phyloP scores from a whole-genome alignment of 2,113 vertebrate genomes.

The Scomber colias region DNA sequence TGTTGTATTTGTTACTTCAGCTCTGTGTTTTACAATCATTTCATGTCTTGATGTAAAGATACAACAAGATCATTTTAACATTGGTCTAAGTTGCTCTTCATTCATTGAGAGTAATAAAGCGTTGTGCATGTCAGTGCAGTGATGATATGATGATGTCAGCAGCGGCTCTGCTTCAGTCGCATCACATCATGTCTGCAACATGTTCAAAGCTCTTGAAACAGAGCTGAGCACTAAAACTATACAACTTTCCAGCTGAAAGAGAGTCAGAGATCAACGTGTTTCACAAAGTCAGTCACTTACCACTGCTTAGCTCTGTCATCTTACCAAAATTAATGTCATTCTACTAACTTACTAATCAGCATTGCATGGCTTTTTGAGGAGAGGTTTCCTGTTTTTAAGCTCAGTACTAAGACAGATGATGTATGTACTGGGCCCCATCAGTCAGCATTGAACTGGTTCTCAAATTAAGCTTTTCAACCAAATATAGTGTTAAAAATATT shows the following conservation, averaged over 20 bases:
- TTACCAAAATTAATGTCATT: conserved; percentile 43
- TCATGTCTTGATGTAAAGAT: no score
- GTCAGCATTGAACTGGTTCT: no score
- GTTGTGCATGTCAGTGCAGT: not conserved
- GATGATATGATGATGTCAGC: conserved; percentile 9
- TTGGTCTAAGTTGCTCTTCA: not conserved
- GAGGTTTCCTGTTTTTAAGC: no score
- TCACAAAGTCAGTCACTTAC: conserved; percentile 3
- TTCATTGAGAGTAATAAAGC: not conserved
- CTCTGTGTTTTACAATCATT: no score
- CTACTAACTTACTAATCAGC: not conserved
- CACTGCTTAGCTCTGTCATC: conserved; percentile 28
- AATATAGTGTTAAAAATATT: no score
- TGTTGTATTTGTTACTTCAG: no score
- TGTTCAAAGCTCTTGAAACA: conserved; percentile 3
- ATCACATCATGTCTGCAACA: conserved; percentile 5
- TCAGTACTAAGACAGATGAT: no score
- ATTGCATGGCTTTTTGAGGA: no score
- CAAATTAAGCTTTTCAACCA: no score
- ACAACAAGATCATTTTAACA: not conserved
- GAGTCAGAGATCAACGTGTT: not conserved
- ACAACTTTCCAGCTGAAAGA: conserved; percentile 6
- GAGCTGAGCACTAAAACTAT: not conserved
- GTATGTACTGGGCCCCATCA: no score
- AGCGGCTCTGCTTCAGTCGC: not conserved